Evolutionary conservation across 2,113 vertebrate species (phyloP).

Genomic region (Chelonoidis abingdonii): DNA sequence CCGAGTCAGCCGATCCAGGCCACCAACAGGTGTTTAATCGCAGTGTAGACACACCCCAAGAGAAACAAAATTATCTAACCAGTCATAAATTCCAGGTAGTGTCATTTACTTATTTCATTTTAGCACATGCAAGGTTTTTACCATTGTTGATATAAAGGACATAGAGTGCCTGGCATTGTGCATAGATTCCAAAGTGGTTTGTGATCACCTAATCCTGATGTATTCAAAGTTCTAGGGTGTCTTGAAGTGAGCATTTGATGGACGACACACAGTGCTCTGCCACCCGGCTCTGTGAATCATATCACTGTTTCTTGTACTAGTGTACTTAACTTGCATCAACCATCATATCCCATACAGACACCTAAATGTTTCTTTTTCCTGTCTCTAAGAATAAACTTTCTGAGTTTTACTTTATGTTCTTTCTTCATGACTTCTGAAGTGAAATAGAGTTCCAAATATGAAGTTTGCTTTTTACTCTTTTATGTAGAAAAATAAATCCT

Average conservation of each 20-base stretch:
- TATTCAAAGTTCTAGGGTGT: constrained; percentile 69
- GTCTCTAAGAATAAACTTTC: constrained; percentile 64
- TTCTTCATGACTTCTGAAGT: constrained; percentile 55
- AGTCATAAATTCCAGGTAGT: constrained; percentile 37
- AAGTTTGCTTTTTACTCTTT: not conserved
- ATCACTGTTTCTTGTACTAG: constrained; percentile 60
- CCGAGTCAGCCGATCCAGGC: not conserved
- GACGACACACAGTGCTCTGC: constrained; percentile 57
- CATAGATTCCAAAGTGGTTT: constrained; percentile 41
- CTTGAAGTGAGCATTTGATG: constrained; percentile 70
- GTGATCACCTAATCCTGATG: constrained; percentile 73
- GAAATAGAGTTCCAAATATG: constrained; percentile 59
- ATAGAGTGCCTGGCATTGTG: constrained; percentile 40
- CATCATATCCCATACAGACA: constrained; percentile 66
- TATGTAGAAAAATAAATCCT: constrained; percentile 36
- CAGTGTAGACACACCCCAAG: not conserved
- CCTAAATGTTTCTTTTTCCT: constrained; percentile 54
- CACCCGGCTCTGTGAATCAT: constrained; percentile 70
- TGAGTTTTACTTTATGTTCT: constrained; percentile 55
- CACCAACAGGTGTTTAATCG: not conserved
- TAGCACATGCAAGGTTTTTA: constrained; percentile 22
- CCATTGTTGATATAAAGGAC: constrained; percentile 30
- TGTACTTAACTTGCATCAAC: constrained; percentile 71
- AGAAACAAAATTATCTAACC: not conserved
- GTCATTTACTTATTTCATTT: constrained; percentile 57